Evolutionary conservation across 1,140 invertebrate genomes (phyloP).

Genomic region (Mactra quadrangularis): DNA sequence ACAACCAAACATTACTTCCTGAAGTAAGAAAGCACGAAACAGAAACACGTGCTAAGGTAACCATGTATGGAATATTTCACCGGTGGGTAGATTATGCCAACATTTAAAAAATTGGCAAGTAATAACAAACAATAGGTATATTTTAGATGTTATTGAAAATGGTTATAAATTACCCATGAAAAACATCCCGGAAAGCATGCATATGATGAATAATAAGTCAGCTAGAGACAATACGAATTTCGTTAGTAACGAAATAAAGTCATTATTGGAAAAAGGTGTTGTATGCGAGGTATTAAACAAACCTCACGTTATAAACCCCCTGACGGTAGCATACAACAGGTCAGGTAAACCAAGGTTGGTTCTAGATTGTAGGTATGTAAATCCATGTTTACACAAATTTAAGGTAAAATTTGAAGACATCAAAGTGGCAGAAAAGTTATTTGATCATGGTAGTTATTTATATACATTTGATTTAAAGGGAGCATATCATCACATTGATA

Average conservation of each 20-base stretch:
- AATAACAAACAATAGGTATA: constrained; percentile 2
- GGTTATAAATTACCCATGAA: constrained; percentile 59
- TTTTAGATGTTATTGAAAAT: constrained; percentile 43
- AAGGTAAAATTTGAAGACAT: constrained; percentile 57
- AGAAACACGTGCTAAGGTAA: not conserved
- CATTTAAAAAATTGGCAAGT: constrained; percentile 36
- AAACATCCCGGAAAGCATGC: constrained; percentile 15
- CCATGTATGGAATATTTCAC: not conserved
- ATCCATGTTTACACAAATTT: constrained; percentile 46
- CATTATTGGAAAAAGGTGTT: constrained; percentile 43
- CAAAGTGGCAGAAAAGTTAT: constrained; percentile 29
- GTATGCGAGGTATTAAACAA: constrained; percentile 8
- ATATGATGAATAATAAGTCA: constrained; percentile 59
- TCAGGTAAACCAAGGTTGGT: constrained; percentile 34
- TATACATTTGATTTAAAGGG: constrained; percentile 57
- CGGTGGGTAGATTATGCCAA: constrained; percentile 13
- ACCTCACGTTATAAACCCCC: constrained; percentile 48
- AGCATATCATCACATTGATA: constrained; percentile 55
- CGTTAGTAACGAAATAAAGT: constrained; percentile 45
- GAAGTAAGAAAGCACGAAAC: not conserved
- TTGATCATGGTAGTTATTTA: constrained; percentile 5
- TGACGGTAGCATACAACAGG: constrained; percentile 49
- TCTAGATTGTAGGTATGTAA: constrained; percentile 58
- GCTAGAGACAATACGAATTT: constrained; percentile 36
- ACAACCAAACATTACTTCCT: not conserved